Base-by-base conservation (phyloP, 2,888 invertebrate species). In the Eurytoma adleriae region DNA sequence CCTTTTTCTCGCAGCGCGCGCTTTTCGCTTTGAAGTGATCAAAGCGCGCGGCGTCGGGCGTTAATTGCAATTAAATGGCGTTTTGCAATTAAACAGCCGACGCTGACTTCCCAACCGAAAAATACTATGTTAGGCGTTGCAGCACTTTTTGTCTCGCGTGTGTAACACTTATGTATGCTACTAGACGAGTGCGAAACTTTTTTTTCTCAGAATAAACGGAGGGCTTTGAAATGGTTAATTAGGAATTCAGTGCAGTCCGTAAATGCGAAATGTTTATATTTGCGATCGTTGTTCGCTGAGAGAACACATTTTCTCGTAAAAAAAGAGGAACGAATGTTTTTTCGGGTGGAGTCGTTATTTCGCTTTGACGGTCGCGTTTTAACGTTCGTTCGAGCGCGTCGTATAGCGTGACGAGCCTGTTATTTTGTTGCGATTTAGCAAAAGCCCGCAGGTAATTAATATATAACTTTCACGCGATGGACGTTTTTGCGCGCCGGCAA, bases 41-140 rank as follows among this genome's bases (percentile, higher is more conserved):
- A 84, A 71, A 82, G 78, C 74, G 82, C 74, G 80, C 68, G 81
- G 77, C 81, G 82, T 64, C 76, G 80, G 81, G 80, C 78, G 84
- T 84, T 86, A 86, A 86, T 86, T 84, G 83, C 84, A 84, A 85
- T 86, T 85, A 85, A 72, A 84, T 83, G 84, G 74, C 72, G 70
- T 83, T 85, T 80, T 67, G 82, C 82, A 84, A 85, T 85, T 83
- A 80, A 68, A 27, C 70, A 16, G 64, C 40, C 62, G 20, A 12
- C 20, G 24, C 59, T 57, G 13, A 27, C 56, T 68, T 56, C 68
- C 54, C 50, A 54, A 27, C 68, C 68, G 68, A 68, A 64, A 54
- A 64, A 64, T 40, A n/a, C 64, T n/a, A 64, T 18, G 64, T 18
- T 40, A 40, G 40, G 24, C 72, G 27, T 54, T n/a, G 61, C 27